These are phyloP conservation scores for Todus mexicanus DNA, from an alignment of 2,797 vertebrate genomes.

Conservation along the genomic window DNA sequence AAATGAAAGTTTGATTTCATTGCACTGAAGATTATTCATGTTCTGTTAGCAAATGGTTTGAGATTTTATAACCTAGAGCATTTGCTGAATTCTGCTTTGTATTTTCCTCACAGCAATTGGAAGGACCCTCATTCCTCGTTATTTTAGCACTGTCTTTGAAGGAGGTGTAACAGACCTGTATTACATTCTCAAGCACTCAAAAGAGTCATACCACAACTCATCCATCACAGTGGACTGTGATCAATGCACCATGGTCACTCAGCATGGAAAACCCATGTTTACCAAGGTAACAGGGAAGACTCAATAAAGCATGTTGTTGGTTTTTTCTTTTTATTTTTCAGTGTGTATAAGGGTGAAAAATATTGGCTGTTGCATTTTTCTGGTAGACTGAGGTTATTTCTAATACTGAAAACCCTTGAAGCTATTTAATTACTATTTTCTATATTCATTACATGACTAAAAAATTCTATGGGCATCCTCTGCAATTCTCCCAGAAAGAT, in stretches of 20 bases:
- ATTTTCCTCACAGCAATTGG: slow-evolving; percentile 89
- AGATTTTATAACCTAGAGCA: slow-evolving; percentile 39
- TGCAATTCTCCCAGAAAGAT: background rate
- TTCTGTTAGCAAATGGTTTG: slow-evolving; percentile 40
- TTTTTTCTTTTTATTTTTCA: background rate
- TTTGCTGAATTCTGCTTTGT: slow-evolving; percentile 69
- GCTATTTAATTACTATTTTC: slow-evolving; percentile 24
- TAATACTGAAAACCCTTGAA: slow-evolving; percentile 5
- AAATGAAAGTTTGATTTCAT: slow-evolving; percentile 42
- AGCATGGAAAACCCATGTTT: slow-evolving; percentile 99
- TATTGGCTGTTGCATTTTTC: slow-evolving; percentile 29
- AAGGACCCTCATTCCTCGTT: slow-evolving; percentile 97
- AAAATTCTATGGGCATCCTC: background rate
- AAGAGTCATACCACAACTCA: slow-evolving; percentile 99
- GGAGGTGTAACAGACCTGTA: slow-evolving; percentile 97
- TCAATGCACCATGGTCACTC: slow-evolving; percentile 98
- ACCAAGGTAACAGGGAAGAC: slow-evolving; percentile 87
- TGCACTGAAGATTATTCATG: slow-evolving; percentile 56
- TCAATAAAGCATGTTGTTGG: background rate
- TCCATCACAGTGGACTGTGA: slow-evolving; percentile 99
- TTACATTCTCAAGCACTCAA: slow-evolving; percentile 98
- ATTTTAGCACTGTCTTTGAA: slow-evolving; percentile 99
- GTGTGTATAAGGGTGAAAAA: background rate
- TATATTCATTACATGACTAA: background rate
- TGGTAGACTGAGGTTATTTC: slow-evolving; percentile 25